Evolutionary conservation across 2,797 vertebrate genomes (phyloP).

Genomic region (Borostomias antarcticus): DNA sequence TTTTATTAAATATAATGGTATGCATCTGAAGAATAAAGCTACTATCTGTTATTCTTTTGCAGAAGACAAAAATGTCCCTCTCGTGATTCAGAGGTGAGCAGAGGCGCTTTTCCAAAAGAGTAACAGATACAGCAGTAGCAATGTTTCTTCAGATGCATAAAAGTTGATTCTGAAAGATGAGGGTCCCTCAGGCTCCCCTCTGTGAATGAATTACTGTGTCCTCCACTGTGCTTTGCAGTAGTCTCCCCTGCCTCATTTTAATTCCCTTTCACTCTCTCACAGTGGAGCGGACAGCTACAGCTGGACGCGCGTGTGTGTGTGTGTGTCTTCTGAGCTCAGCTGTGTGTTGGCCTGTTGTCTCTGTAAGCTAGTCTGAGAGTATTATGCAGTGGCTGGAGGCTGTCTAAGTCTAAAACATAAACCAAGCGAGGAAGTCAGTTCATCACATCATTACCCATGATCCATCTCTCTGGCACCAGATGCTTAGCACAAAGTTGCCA

Average conservation of each 20-base stretch:
- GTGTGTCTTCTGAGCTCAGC: background rate
- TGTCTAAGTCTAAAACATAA: constrained; percentile 37
- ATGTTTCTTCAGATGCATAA: no score
- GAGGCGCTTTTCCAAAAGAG: no score
- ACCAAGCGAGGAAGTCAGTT: constrained; percentile 29
- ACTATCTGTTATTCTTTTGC: no score
- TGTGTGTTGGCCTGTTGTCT: background rate
- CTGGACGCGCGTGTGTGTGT: background rate
- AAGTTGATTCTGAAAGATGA: background rate
- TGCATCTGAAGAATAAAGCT: no score
- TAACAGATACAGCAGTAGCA: no score
- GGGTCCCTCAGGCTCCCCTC: background rate
- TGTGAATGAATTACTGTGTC: background rate
- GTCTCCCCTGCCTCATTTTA: background rate
- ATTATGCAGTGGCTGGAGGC: background rate
- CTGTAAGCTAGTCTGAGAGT: background rate
- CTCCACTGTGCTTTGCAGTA: background rate
- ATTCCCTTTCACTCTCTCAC: background rate
- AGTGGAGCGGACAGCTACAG: background rate
- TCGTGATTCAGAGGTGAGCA: no score
- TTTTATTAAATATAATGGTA: no score
- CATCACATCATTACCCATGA: constrained; percentile 50
- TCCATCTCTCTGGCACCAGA: constrained; percentile 35
- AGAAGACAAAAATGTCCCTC: no score
- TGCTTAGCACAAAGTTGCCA: constrained; percentile 25